phyloP scores from a whole-genome alignment of 2,888 invertebrate species.

The Lochmaea crataegi region DNA sequence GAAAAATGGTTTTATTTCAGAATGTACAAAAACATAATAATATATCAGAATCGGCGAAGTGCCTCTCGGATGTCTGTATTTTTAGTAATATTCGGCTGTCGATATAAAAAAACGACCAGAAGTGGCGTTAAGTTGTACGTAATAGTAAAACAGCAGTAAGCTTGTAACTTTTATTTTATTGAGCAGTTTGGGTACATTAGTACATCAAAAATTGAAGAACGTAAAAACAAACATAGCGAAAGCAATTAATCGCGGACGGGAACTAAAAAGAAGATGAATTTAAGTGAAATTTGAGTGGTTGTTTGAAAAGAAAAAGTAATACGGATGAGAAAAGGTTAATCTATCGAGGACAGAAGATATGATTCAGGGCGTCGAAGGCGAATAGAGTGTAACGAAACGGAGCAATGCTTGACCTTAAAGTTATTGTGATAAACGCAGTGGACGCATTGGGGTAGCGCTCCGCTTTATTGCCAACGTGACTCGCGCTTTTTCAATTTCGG shows the following conservation, averaged over 20 bases:
- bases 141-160: conserved; percentile 20
- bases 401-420: conserved; percentile 55
- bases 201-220: conserved; percentile 31
- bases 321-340: conserved; percentile 48
- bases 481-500: conserved; percentile 67
- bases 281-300: conserved; percentile 38
- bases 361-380: conserved; percentile 52
- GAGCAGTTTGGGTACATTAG: conserved; percentile 18
- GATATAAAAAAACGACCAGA: conserved; percentile 14
- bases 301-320: conserved; percentile 37
- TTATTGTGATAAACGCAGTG: conserved; percentile 64
- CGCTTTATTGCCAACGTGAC: conserved; percentile 67
- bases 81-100: conserved; percentile 1
- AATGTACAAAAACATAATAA: background rate
- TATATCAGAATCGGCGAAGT: background rate
- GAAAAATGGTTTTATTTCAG: background rate
- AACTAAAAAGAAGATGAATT: conserved; percentile 15
- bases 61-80: background rate
- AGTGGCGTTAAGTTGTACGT: conserved; percentile 16
- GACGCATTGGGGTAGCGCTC: conserved; percentile 63
- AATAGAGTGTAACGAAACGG: conserved; percentile 37
- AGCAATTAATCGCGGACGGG: conserved; percentile 28
- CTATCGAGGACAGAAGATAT: conserved; percentile 53
- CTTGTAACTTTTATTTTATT: conserved; percentile 12
- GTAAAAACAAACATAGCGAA: conserved; percentile 25